Evolutionary conservation across 2,113 vertebrate species (phyloP).

Genomic region (Acinonyx jubatus): DNA sequence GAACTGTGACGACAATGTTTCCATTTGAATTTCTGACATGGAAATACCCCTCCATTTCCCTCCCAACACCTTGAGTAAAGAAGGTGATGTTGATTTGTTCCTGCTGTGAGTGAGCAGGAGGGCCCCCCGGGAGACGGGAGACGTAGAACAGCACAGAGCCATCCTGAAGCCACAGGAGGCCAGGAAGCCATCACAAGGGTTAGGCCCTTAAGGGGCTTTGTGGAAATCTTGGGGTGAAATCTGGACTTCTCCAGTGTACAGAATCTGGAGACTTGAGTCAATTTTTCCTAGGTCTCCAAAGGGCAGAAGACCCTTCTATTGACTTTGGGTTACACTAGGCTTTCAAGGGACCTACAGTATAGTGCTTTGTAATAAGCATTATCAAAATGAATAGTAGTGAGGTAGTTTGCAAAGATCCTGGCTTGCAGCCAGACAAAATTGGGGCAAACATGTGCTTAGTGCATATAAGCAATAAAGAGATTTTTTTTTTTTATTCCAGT

Average conservation of each 20-base stretch:
- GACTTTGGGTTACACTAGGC: neutral
- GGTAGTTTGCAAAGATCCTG: neutral
- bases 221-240: neutral
- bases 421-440: conserved; percentile 4
- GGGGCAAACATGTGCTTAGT: conserved; percentile 22
- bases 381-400: neutral
- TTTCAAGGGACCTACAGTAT: neutral
- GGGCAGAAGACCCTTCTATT: neutral
- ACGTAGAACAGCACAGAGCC: neutral
- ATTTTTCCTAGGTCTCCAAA: neutral
- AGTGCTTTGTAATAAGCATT: neutral
- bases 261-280: neutral
- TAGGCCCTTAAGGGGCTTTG: neutral
- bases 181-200: too few species aligned
- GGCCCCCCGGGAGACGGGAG: rapidly evolving
- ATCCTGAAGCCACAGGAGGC: neutral
- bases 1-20: neutral
- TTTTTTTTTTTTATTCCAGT: neutral
- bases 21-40: neutral
- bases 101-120: neutral
- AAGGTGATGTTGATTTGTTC: neutral
- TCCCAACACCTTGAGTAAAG: neutral
- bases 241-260: neutral
- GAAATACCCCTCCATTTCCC: neutral
- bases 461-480: conserved; percentile 12